Evolutionary conservation across 2,113 vertebrate genomes (phyloP).

Genomic region (Laterallus jamaicensis): DNA sequence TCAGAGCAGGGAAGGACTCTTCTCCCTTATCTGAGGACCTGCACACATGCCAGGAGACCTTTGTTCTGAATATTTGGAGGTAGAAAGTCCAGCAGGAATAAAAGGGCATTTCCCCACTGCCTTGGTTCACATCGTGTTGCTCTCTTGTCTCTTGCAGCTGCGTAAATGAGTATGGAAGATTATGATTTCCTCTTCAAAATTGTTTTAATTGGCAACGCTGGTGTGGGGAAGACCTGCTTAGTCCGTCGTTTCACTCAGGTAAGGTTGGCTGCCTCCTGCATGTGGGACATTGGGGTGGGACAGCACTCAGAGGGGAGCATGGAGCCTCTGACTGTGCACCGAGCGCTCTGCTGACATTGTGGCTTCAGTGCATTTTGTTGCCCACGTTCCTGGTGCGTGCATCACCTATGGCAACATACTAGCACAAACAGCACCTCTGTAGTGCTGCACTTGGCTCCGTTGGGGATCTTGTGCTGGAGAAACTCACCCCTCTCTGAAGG

Average conservation of each 20-base stretch:
- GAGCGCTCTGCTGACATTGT: accelerated
- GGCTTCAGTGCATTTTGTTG: background rate
- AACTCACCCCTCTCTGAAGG: background rate
- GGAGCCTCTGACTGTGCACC: background rate
- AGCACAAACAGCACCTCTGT: background rate
- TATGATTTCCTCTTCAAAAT: constrained; percentile 99
- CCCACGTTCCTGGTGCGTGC: accelerated
- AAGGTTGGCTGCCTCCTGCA: background rate
- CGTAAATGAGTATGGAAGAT: constrained; percentile 99
- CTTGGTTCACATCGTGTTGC: background rate
- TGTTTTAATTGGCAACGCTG: constrained; percentile 99
- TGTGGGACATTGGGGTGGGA: accelerated
- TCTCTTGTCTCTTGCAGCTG: constrained; percentile 76
- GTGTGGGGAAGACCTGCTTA: constrained; percentile 98
- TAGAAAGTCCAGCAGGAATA: constrained; percentile 58
- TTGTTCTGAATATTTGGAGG: constrained; percentile 60
- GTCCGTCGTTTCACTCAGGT: constrained; percentile 99
- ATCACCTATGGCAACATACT: accelerated
- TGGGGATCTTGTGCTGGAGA: background rate
- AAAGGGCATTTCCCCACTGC: background rate
- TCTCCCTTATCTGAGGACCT: background rate
- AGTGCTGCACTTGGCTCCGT: background rate
- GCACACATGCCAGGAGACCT: background rate
- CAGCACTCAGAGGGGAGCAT: background rate
- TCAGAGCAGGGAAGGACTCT: background rate